These are phyloP conservation scores for Latrodectus geometricus DNA, from an alignment of 1,140 invertebrate species.

Conservation along the genomic window DNA sequence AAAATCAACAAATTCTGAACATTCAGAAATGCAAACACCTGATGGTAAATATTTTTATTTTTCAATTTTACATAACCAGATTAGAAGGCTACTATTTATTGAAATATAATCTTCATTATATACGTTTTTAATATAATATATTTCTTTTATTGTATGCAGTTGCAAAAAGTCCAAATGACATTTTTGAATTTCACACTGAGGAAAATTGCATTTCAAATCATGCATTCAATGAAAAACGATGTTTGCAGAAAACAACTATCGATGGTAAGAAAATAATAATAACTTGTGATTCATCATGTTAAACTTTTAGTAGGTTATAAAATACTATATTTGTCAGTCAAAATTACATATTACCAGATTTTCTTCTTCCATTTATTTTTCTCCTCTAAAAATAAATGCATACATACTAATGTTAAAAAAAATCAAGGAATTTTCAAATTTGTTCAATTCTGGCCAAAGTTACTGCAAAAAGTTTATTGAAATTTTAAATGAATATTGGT, in stretches of 20 bases:
- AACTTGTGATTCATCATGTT: too few species aligned
- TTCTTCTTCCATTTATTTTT: neutral
- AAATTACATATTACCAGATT: too few species aligned
- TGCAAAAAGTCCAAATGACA: conserved; percentile 13
- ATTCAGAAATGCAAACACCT: too few species aligned
- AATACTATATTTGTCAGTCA: too few species aligned
- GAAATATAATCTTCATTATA: neutral
- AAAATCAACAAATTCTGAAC: too few species aligned
- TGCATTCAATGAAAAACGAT: conserved; percentile 27
- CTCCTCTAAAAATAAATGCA: neutral
- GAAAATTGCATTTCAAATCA: conserved; percentile 55
- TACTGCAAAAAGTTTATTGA: too few species aligned
- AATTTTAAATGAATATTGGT: too few species aligned
- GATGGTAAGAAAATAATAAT: conserved; percentile 38
- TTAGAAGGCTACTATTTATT: neutral
- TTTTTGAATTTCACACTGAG: conserved; percentile 62
- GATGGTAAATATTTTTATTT: too few species aligned
- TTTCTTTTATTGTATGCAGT: neutral
- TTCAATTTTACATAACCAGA: too few species aligned
- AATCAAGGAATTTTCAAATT: too few species aligned
- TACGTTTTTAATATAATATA: neutral
- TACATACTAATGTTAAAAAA: neutral
- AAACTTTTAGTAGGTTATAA: too few species aligned
- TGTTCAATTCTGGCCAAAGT: too few species aligned
- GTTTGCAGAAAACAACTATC: conserved; percentile 43